A percentile compares a stretch with the other conserved stretches of the same genome.
Evolutionary conservation across 2,888 invertebrate species (phyloP).

Genomic region (Heterodera filipjevi): DNA sequence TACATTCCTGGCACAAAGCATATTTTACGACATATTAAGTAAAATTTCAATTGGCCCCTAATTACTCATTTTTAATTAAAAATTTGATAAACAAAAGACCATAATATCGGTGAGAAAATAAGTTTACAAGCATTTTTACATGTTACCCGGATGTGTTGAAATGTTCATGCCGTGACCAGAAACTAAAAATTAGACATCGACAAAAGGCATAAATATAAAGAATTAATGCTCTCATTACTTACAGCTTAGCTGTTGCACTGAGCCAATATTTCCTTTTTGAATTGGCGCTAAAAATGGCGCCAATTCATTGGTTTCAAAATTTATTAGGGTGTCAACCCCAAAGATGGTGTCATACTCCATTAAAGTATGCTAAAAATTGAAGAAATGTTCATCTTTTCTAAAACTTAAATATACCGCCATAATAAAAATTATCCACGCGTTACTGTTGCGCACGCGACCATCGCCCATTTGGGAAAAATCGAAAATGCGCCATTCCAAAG

Average conservation of each 20-base stretch:
- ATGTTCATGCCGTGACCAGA: constrained; percentile 37
- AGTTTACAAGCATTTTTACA: background rate
- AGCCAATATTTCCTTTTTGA: constrained; percentile 19
- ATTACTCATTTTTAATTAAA: too few relatives aligned
- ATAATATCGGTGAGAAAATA: too few relatives aligned
- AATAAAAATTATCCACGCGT: constrained; percentile 41
- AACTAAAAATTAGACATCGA: background rate
- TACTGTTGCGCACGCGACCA: constrained; percentile 29
- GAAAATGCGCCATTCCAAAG: constrained; percentile 36
- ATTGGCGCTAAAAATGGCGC: background rate
- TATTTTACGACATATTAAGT: too few relatives aligned
- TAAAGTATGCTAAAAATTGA: constrained; percentile 11
- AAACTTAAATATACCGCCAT: constrained; percentile 36
- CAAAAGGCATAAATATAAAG: background rate
- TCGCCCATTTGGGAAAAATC: constrained; percentile 29
- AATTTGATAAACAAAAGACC: too few relatives aligned
- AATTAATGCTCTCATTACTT: background rate
- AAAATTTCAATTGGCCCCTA: background rate
- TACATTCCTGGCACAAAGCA: background rate
- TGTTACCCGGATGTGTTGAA: constrained; percentile 30
- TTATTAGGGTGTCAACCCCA: constrained; percentile 39
- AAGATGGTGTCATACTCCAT: constrained; percentile 31
- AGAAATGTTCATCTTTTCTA: too few relatives aligned
- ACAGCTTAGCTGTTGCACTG: constrained; percentile 31
- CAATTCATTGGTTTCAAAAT: constrained; percentile 31